A percentile compares a stretch with the other conserved stretches of the same genome.
These are phyloP conservation scores for Pseudochirops corinnae DNA, from an alignment of 2,797 vertebrate species.

Conservation along the genomic window DNA sequence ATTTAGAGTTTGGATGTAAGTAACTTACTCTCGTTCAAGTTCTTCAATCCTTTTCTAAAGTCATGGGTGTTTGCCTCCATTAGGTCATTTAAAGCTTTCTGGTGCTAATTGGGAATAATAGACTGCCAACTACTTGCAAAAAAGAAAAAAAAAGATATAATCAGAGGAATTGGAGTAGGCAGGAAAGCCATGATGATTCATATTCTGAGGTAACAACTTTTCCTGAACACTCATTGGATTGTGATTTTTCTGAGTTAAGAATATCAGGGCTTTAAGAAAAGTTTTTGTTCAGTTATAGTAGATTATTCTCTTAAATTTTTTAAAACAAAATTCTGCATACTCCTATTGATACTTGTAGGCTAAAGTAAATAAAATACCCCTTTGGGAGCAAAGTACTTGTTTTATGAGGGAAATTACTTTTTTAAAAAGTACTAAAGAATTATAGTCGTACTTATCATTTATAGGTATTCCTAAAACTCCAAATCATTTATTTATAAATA, in stretches of 20 bases:
- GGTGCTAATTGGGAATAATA: slow-evolving; percentile 3
- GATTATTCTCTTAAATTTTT: background rate
- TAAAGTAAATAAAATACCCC: slow-evolving; percentile 9
- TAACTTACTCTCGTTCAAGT: background rate
- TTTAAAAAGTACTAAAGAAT: slow-evolving; percentile 58
- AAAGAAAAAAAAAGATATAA: background rate
- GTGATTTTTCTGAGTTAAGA: background rate
- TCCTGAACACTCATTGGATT: background rate
- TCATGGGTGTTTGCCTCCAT: background rate
- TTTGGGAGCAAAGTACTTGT: slow-evolving; percentile 27
- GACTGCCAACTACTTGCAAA: slow-evolving; percentile 2
- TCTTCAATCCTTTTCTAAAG: background rate
- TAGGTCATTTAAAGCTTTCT: background rate
- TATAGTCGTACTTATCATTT: slow-evolving; percentile 58
- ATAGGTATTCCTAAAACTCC: slow-evolving; percentile 43
- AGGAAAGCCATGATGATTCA: background rate
- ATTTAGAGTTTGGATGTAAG: background rate
- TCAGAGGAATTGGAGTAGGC: background rate
- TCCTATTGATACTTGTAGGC: slow-evolving; percentile 15
- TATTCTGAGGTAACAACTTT: background rate
- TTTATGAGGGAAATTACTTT: slow-evolving; percentile 21
- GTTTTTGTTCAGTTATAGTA: background rate
- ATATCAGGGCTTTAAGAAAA: background rate
- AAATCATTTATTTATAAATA: slow-evolving; percentile 17
- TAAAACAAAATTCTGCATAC: background rate